phyloP scores from a whole-genome alignment of 2,113 vertebrate genomes.

The Forbesichthys papilliferus region DNA sequence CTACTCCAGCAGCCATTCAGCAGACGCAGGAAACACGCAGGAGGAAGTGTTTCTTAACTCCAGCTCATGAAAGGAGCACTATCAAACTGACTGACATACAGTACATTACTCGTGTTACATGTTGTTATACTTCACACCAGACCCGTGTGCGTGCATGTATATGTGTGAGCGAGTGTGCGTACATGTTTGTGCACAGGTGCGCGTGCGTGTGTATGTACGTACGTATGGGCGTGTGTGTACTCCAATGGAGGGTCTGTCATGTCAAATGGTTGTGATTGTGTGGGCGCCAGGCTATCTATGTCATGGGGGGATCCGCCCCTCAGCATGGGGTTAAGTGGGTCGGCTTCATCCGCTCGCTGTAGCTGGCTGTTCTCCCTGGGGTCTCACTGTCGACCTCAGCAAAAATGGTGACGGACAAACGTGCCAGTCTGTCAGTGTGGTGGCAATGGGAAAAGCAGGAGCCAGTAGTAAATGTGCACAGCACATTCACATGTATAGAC shows the following conservation, averaged over 20 bases:
- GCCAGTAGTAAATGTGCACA: conserved; percentile 9
- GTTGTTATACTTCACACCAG: too few species aligned
- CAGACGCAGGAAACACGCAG: conserved; percentile 1
- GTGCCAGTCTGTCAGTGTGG: conserved; percentile 18
- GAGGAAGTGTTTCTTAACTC: neutral
- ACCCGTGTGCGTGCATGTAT: neutral
- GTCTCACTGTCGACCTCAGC: conserved; percentile 48
- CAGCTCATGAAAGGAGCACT: too few species aligned
- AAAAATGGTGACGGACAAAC: conserved; percentile 57
- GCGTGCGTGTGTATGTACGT: conserved; percentile 1
- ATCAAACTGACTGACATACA: too few species aligned
- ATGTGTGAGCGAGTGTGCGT: neutral
- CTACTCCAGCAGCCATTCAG: neutral
- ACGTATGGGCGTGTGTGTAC: neutral
- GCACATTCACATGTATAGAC: conserved; percentile 20
- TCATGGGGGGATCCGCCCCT: conserved; percentile 42
- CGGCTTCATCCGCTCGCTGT: conserved; percentile 38
- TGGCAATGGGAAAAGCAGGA: conserved; percentile 7
- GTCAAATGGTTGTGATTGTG: conserved; percentile 45
- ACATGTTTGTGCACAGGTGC: neutral
- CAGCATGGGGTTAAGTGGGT: conserved; percentile 39
- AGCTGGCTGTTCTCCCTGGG: conserved; percentile 43
- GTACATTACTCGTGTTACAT: too few species aligned
- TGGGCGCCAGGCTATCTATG: conserved; percentile 27
- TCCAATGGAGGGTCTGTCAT: conserved; percentile 29